Evolutionary conservation across 2,113 vertebrate species (phyloP).

Genomic region (Haliaeetus leucogaster): DNA sequence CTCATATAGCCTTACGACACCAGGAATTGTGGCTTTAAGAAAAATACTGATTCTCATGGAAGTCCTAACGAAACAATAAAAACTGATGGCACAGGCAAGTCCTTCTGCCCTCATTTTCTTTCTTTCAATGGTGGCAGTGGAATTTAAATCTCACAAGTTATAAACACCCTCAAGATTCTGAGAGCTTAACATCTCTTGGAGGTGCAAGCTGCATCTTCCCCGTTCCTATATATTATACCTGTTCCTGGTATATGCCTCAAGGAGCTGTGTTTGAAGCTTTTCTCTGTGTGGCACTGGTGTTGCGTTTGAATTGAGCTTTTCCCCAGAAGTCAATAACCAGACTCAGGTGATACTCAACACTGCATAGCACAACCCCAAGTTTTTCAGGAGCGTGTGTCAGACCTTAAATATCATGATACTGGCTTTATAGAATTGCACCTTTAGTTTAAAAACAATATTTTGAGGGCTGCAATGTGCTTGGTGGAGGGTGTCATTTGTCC

Average conservation of each 20-base stretch:
- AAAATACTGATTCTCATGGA: not conserved
- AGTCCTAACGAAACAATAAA: not conserved
- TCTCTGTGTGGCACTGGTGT: rapidly evolving
- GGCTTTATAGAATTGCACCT: not conserved
- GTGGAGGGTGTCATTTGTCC: not conserved
- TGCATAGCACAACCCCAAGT: not conserved
- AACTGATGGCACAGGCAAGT: not conserved
- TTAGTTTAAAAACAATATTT: not conserved
- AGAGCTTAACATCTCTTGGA: not conserved
- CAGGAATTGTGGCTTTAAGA: not conserved
- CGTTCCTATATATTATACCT: not conserved
- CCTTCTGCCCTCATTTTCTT: not conserved
- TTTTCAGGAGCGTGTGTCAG: not conserved
- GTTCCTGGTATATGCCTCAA: not conserved
- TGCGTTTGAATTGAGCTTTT: not conserved
- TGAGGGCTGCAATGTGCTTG: not conserved
- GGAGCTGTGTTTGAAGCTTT: not conserved
- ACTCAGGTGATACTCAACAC: not conserved
- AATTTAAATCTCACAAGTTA: not conserved
- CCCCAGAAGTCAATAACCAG: not conserved
- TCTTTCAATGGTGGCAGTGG: not conserved
- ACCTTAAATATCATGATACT: not conserved
- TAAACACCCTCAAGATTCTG: not conserved
- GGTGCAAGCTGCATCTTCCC: not conserved
- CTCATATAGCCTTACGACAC: not conserved